Conservation (phyloP, 2,888 invertebrate genomes). For the Acanthosepion esculentum region DNA sequence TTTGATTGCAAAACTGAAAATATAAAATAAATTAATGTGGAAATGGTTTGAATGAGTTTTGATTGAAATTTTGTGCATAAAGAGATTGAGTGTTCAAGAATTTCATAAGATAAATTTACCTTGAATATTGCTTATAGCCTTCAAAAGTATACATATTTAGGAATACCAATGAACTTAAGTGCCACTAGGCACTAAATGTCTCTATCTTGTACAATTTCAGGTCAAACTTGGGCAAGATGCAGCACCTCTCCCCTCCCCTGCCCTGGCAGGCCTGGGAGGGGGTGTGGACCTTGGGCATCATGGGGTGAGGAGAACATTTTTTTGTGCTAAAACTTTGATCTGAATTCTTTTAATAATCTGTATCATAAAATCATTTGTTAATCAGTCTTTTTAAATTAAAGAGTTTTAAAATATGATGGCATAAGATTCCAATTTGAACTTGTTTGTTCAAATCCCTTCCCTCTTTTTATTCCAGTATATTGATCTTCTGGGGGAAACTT, state of each 20-base stretch:
- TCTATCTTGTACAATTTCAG: conserved; percentile 12
- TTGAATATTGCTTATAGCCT: neutral
- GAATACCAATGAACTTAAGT: neutral
- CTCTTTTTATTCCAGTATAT: too few species aligned
- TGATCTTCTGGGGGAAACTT: too few species aligned
- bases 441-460: too few species aligned
- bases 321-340: neutral
- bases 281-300: neutral
- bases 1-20: neutral
- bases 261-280: neutral
- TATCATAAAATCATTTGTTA: too few species aligned
- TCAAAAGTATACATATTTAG: neutral
- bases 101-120: neutral
- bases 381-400: too few species aligned
- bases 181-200: neutral
- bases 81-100: neutral
- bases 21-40: neutral
- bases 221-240: conserved; percentile 33
- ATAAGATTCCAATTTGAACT: too few species aligned
- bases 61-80: neutral
- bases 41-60: neutral
- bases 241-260: conserved; percentile 4
- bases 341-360: neutral
- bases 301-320: neutral
- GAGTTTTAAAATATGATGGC: too few species aligned